Percentiles rank a stretch among this genome's conserved stretches.
Conservation (phyloP, 1,140 invertebrate species). For the Galendromus occidentalis region DNA sequence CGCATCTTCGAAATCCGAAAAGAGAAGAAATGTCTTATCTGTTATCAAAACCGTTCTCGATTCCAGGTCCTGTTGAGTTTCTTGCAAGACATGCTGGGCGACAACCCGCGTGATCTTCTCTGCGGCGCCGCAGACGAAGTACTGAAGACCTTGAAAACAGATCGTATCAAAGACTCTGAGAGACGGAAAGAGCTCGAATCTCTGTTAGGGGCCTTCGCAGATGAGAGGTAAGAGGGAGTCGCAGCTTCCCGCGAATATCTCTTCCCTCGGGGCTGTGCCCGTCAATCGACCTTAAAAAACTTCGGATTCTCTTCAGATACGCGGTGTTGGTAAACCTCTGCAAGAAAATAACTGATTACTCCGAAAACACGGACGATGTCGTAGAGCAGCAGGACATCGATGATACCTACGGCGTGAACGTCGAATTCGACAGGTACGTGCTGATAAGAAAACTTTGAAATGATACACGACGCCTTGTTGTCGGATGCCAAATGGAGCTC, state of each 20-base stretch:
- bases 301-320: slow-evolving; percentile 33
- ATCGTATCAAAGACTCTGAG: slow-evolving; percentile 64
- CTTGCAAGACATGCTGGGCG: slow-evolving; percentile 89
- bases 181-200: slow-evolving; percentile 78
- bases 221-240: slow-evolving; percentile 50
- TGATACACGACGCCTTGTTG: no score
- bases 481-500: no score
- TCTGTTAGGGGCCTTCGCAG: slow-evolving; percentile 59
- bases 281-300: not conserved
- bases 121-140: slow-evolving; percentile 98
- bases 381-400: slow-evolving; percentile 80
- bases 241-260: no score
- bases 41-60: no score
- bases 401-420: slow-evolving; percentile 92
- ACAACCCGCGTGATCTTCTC: slow-evolving; percentile 85
- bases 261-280: no score
- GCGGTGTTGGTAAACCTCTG: slow-evolving; percentile 82
- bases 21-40: no score
- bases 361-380: slow-evolving; percentile 38
- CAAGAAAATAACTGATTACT: slow-evolving; percentile 95
- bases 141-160: slow-evolving; percentile 80
- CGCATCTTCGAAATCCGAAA: no score
- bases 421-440: slow-evolving; percentile 87
- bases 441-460: no score
- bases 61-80: slow-evolving; percentile 59